Evolutionary conservation across 2,113 vertebrate species (phyloP), one percentile per base, ranked within the genome.

Genomic region (Zapus hudsonius): DNA sequence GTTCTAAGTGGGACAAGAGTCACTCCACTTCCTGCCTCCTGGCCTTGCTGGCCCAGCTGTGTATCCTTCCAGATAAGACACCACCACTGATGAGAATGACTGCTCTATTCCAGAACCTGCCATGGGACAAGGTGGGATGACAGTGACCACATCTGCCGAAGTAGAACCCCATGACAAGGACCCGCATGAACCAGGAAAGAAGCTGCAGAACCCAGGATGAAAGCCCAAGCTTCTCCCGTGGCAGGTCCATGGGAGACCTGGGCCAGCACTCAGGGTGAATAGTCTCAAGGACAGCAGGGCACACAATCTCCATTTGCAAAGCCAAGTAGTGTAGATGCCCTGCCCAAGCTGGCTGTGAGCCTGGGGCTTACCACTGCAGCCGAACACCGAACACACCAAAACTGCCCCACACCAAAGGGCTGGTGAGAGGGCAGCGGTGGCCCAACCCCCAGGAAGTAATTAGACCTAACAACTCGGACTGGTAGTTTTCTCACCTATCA

Each of bases 331-430:
- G 16, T 33, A 4, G 27, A 33, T 12, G 55, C 47, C 13, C 63
- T 2, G 9, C 59, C 23, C 23, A 3, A 12, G 40, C 16, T 20
- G n/a, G 0, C 0, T 0, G 5, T 11, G 3, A 87, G 57, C n/a
- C 57, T 1, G 22, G 36, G 40, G 63, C 63, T 31, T 27, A 64
- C 63, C 63, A 64, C 63, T 11, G 63, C 25, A 25, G 59, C 19
- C 19, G n/a, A n/a, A 23, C 59, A 61, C n/a, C n/a, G n/a, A n/a
- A n/a, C n/a, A 61, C 23, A 25, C 4, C 63, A 7, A 11, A 64
- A 64, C 63, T 31, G 27, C 23, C 63, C 23, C 63, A 25, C 9
- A 23, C 27, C 7, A 6, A 16, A 20, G 16, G 44, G n/a, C 13
- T 36, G 72, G 36, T 33, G 69, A 11, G 27, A 11, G 36, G 27